These are phyloP conservation scores for Scytalopus superciliaris DNA, from an alignment of 2,113 vertebrate genomes.

Conservation along the genomic window DNA sequence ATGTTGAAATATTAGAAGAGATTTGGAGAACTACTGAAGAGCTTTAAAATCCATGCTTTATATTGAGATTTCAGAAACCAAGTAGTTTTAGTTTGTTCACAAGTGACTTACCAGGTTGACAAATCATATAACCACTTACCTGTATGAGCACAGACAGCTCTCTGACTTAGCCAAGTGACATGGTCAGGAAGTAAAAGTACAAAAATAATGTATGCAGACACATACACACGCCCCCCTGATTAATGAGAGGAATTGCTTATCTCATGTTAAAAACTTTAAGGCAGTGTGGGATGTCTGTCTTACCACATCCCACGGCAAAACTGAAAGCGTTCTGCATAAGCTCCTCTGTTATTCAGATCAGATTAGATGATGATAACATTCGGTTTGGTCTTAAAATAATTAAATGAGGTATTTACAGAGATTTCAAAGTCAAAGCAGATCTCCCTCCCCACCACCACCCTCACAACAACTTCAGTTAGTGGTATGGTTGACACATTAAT, in stretches of 20 bases:
- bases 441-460: background rate
- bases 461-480: background rate
- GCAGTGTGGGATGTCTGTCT: background rate
- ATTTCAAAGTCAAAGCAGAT: background rate
- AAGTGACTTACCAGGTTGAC: background rate
- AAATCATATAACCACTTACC: background rate
- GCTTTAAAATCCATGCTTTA: background rate
- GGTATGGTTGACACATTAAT: background rate
- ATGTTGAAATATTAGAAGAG: background rate
- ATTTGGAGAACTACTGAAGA: background rate
- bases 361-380: background rate
- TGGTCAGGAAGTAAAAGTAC: background rate
- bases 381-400: background rate
- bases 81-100: background rate
- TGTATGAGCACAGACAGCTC: background rate
- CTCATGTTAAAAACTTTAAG: background rate
- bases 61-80: background rate
- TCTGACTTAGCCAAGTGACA: background rate
- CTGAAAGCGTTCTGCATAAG: background rate
- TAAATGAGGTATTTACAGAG: constrained; percentile 13
- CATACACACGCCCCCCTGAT: background rate
- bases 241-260: background rate
- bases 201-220: background rate
- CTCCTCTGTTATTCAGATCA: background rate
- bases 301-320: background rate